Conservation (phyloP, 2,797 vertebrate species). For the Neoniphon sammara region DNA sequence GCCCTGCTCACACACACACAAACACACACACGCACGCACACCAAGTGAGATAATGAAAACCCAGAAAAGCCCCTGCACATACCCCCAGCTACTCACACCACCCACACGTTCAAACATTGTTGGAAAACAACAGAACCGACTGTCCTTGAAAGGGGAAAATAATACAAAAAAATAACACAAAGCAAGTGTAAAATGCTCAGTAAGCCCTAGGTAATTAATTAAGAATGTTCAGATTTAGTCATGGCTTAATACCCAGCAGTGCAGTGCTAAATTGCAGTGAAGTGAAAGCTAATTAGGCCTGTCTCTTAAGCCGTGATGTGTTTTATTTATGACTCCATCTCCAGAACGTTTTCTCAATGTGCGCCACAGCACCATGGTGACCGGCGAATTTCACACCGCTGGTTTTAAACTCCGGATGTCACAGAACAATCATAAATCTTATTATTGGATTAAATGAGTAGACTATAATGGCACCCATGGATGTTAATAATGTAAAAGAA, state of each 20-base stretch:
- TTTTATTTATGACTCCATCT: conserved; percentile 73
- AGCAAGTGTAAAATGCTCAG: conserved; percentile 48
- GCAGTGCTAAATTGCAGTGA: conserved; percentile 60
- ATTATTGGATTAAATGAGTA: conserved; percentile 59
- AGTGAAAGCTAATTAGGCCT: conserved; percentile 75
- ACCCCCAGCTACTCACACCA: conserved; percentile 6
- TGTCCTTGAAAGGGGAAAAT: conserved; percentile 58
- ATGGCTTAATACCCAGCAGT: conserved; percentile 68
- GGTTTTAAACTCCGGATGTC: conserved; percentile 48
- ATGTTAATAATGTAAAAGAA: conserved; percentile 74
- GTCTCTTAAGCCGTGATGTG: conserved; percentile 53
- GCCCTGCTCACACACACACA: not conserved
- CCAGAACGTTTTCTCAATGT: conserved; percentile 47
- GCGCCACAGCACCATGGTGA: conserved; percentile 42
- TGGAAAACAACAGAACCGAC: conserved; percentile 38
- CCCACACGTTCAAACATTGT: conserved; percentile 17
- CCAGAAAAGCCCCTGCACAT: not conserved
- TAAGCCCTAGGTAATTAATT: conserved; percentile 74
- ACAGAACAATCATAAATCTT: conserved; percentile 65
- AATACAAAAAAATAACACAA: conserved; percentile 45
- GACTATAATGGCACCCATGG: conserved; percentile 17
- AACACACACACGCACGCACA: conserved; percentile 5
- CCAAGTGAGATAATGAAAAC: conserved; percentile 36
- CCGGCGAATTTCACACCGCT: conserved; percentile 25
- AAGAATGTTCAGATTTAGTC: conserved; percentile 63